phyloP scores from a whole-genome alignment of 2,797 vertebrate species.

The Anguilla obscura region DNA sequence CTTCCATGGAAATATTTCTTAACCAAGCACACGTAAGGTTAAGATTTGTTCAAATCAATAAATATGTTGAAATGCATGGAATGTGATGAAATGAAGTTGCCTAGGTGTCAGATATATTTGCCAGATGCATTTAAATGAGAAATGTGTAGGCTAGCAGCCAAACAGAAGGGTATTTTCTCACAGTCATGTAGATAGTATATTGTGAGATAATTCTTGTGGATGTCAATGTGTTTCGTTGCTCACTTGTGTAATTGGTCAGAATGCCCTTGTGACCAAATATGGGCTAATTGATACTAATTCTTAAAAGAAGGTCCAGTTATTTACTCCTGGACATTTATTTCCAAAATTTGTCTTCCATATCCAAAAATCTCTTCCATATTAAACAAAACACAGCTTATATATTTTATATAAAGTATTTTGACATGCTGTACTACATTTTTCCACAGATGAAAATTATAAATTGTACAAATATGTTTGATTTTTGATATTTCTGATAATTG shows the following conservation, averaged over 20 bases:
- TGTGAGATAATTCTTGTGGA: background rate
- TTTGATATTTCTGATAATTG: too few species aligned
- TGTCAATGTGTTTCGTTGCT: background rate
- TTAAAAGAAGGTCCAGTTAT: background rate
- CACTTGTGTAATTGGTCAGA: background rate
- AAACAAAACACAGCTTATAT: background rate
- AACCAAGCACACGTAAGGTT: too few species aligned
- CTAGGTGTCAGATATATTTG: background rate
- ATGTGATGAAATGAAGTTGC: background rate
- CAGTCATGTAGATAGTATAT: background rate
- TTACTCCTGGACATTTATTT: background rate
- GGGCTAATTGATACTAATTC: background rate
- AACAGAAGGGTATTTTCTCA: background rate
- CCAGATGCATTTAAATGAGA: background rate
- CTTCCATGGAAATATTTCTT: background rate
- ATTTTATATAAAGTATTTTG: background rate
- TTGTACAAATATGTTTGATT: background rate
- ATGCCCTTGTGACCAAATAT: background rate
- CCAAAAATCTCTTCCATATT: background rate
- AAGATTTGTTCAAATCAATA: background rate
- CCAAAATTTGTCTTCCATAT: background rate
- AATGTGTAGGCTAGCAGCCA: background rate
- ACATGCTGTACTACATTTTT: too few species aligned
- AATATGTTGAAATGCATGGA: background rate
- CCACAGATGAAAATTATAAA: too few species aligned